Evolutionary conservation across 1,140 invertebrate species (phyloP).

Genomic region (Himalopsyche phryganea): DNA sequence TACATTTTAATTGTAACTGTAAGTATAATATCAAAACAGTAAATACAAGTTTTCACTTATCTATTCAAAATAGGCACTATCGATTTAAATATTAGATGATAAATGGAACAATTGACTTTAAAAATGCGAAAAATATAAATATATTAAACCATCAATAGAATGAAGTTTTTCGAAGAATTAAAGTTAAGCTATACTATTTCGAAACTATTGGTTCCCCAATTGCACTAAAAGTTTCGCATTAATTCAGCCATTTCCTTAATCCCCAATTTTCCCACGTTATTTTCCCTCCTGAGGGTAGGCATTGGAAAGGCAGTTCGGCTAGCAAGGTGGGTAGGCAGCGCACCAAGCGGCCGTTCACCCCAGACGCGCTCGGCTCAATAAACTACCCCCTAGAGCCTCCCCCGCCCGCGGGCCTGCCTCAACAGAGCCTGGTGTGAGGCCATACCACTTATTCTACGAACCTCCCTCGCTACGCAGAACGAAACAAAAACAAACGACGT

Average conservation of each 20-base stretch:
- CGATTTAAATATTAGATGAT: too few species aligned
- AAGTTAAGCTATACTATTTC: too few species aligned
- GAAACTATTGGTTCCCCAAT: too few species aligned
- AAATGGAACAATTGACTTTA: too few species aligned
- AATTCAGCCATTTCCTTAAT: slow-evolving; percentile 26
- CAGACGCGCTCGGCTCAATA: slow-evolving; percentile 33
- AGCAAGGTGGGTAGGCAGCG: slow-evolving; percentile 15
- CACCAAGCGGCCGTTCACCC: slow-evolving; percentile 33
- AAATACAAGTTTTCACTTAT: too few species aligned
- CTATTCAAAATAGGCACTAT: too few species aligned
- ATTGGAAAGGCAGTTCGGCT: neutral
- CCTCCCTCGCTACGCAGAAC: slow-evolving; percentile 25
- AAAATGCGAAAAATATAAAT: too few species aligned
- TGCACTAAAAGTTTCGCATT: too few species aligned
- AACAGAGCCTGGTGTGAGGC: slow-evolving; percentile 18
- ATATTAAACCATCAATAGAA: too few species aligned
- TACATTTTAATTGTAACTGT: too few species aligned
- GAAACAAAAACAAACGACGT: slow-evolving; percentile 35
- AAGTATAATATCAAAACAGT: too few species aligned
- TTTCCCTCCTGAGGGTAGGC: slow-evolving; percentile 1
- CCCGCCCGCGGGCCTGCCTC: slow-evolving; percentile 27
- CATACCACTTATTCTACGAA: slow-evolving; percentile 24
- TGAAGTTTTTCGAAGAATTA: too few species aligned
- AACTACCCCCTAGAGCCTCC: slow-evolving; percentile 21
- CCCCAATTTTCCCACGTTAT: slow-evolving; percentile 29